Evolutionary conservation across 2,797 vertebrate species (phyloP).

Genomic region (Chanos chanos): DNA sequence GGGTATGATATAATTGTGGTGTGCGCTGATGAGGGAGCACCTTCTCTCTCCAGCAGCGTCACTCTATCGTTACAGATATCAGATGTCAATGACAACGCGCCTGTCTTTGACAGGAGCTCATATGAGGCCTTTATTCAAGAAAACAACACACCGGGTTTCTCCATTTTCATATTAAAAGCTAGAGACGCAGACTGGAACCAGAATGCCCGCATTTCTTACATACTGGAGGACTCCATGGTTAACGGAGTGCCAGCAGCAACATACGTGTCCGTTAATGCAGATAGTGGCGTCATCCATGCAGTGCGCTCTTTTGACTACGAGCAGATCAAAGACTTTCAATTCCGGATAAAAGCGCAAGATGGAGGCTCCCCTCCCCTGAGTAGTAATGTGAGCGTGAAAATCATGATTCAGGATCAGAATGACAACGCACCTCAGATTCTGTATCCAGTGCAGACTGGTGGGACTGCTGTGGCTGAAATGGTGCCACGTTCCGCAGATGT

Average conservation of each 20-base stretch:
- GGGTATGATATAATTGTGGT: constrained; percentile 51
- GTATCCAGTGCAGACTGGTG: constrained; percentile 42
- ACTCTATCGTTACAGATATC: constrained; percentile 52
- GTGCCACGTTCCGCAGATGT: constrained; percentile 48
- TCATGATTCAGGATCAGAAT: constrained; percentile 62
- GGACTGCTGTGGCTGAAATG: constrained; percentile 43
- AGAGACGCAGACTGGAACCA: constrained; percentile 47
- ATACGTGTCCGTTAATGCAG: constrained; percentile 61
- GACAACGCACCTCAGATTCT: constrained; percentile 61
- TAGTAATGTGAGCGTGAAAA: constrained; percentile 47
- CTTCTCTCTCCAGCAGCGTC: constrained; percentile 53
- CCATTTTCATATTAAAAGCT: constrained; percentile 54
- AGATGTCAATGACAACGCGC: constrained; percentile 54
- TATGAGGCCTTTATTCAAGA: constrained; percentile 46
- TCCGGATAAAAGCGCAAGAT: constrained; percentile 58
- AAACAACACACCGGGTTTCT: constrained; percentile 62
- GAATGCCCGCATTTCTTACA: constrained; percentile 55
- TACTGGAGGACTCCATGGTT: constrained; percentile 36
- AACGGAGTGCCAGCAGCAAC: constrained; percentile 47
- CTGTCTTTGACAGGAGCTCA: constrained; percentile 37
- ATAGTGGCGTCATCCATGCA: constrained; percentile 66
- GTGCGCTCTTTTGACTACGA: constrained; percentile 70
- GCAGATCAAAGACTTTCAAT: constrained; percentile 46
- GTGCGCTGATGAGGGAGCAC: constrained; percentile 52
- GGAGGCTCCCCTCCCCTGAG: constrained; percentile 56